Base-by-base conservation (phyloP, 2,888 invertebrate genomes). In the Lochmaea crataegi region DNA sequence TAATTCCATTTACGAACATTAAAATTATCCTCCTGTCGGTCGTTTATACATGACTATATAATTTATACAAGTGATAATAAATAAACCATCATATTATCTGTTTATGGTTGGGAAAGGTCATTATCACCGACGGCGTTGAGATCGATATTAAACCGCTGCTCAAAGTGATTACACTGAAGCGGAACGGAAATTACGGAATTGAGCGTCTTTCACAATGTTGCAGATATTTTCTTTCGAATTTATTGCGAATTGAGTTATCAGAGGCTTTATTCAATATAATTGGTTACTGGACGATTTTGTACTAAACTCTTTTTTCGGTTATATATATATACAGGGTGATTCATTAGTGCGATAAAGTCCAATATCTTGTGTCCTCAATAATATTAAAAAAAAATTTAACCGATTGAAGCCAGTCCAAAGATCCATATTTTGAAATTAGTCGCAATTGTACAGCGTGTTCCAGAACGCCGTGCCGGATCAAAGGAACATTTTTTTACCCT, bases 21-120 rank as follows among this genome's bases (percentile, higher is more conserved):
- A 14, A 65, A 65, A n/a, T 38, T 65, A 48, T 41, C 45, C 65
- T 16, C 14, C 26, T n/a, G 18, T 38, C 12, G 38, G n/a, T 11
- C 38, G 61, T 11, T 26, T 38, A 61, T 38, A 61, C 61, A 41
- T 38, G 16, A 16, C 61, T 38, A 10, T 51, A 51, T 42, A 65
- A 66, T 56, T 66, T 66, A 66, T 57, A 56, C 66, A 56, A 66
- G 51, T 41, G n/a, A 26, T 66, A 66, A 67, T 67, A 18, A 67
- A 53, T 67, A 67, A 67, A 57, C 41, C 66, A 67, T 67, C 32
- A 32, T 67, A 58, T 53, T 68, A 68, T 68, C 68, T 61, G 48
- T 48, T 68, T 68, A 68, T 42, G 58, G 68, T 68, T 68, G 60
- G 12, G 58, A 68, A 68, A 68, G 68, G 68, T 68, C 68, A 68